A percentile compares a stretch with the other conserved stretches of the same genome.
phyloP scores from a whole-genome alignment of 2,888 invertebrate species.

The Byasa hedistus region DNA sequence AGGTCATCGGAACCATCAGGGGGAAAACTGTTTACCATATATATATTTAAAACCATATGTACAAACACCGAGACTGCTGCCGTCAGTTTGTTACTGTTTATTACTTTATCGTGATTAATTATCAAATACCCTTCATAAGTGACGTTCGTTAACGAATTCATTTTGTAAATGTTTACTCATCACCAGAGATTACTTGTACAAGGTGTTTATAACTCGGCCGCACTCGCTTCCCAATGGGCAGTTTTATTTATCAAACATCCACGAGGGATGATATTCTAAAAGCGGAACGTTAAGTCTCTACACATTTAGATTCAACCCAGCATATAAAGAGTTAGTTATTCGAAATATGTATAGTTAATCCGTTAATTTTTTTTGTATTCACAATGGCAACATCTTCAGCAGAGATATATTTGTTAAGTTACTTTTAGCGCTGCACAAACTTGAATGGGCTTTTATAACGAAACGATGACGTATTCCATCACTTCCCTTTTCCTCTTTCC shows the following conservation, averaged over 20 bases:
- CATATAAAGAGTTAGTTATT: too few relatives aligned
- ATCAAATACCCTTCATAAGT: slow-evolving; percentile 3
- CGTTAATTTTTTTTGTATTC: too few relatives aligned
- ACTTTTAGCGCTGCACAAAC: too few relatives aligned
- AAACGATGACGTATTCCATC: too few relatives aligned
- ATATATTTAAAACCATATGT: neutral
- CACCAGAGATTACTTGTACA: neutral
- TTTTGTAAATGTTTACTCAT: slow-evolving; percentile 17
- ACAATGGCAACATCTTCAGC: too few relatives aligned
- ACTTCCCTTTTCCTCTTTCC: too few relatives aligned
- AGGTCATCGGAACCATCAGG: too few relatives aligned
- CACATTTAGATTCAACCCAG: neutral
- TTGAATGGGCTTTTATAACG: too few relatives aligned
- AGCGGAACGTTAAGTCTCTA: slow-evolving; percentile 6
- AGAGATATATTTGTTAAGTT: too few relatives aligned
- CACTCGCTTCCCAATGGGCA: neutral
- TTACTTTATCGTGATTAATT: slow-evolving; percentile 6
- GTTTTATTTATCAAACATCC: slow-evolving; percentile 14
- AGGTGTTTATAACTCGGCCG: slow-evolving; percentile 15
- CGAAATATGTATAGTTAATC: too few relatives aligned
- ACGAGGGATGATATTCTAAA: slow-evolving; percentile 5
- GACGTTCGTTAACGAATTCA: slow-evolving; percentile 14
- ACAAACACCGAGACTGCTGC: neutral
- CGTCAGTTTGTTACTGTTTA: slow-evolving; percentile 12
- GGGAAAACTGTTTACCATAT: too few relatives aligned